These are phyloP conservation scores for Serranus cabrilla DNA, from an alignment of 2,797 vertebrate genomes.

Conservation along the genomic window DNA sequence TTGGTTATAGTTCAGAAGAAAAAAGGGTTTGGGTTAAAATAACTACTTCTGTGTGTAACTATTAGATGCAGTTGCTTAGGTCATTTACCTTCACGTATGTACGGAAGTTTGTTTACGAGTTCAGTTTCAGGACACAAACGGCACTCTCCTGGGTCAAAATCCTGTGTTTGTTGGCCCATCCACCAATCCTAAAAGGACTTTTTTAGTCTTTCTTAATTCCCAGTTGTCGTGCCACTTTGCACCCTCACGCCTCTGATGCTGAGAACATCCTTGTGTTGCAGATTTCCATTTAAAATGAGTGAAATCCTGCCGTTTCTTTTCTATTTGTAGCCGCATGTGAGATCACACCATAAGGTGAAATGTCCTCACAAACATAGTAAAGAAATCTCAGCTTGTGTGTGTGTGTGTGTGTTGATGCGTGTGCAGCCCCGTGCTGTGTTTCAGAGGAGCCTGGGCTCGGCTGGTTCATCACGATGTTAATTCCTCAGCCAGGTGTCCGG, in stretches of 20 bases:
- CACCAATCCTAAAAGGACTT: no score
- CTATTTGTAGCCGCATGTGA: not conserved
- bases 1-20: no score
- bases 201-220: not conserved
- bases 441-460: slow-evolving; percentile 6
- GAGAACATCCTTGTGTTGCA: not conserved
- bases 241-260: not conserved
- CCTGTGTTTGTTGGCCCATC: no score
- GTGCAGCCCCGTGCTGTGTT: slow-evolving; percentile 21
- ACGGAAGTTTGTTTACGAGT: no score
- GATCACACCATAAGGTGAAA: not conserved
- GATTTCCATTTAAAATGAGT: slow-evolving; percentile 1
- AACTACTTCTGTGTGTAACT: no score
- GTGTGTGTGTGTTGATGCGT: slow-evolving; percentile 25
- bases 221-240: not conserved
- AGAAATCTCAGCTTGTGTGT: not conserved
- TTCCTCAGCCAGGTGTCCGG: slow-evolving; percentile 54
- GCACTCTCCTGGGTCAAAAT: no score
- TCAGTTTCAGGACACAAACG: no score
- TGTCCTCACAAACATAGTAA: not conserved
- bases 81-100: no score
- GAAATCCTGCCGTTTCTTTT: not conserved
- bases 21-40: no score
- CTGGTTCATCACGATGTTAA: slow-evolving; percentile 45
- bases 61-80: no score